Conservation (phyloP, 2,113 vertebrate species). For the Periophthalmus modestus region DNA sequence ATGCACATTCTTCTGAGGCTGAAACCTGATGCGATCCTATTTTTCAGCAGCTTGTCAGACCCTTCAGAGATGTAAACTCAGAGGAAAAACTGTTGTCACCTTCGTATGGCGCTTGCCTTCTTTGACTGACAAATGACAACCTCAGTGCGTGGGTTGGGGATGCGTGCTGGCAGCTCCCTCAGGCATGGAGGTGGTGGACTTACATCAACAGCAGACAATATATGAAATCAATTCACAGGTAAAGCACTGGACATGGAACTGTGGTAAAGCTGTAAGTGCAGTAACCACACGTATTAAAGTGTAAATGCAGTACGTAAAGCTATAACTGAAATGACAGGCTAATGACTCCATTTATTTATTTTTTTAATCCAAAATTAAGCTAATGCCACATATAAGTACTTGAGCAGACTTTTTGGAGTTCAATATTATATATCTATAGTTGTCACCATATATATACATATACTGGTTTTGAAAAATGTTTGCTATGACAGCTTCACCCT, state of each 20-base stretch:
- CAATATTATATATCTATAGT: conserved; percentile 48
- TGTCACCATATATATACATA: conserved; percentile 65
- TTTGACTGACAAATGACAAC: conserved; percentile 53
- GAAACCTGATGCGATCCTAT: conserved; percentile 69
- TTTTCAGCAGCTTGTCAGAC: conserved; percentile 78
- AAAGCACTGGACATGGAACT: conserved; percentile 42
- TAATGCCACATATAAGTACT: conserved; percentile 19
- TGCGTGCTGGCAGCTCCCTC: conserved; percentile 28
- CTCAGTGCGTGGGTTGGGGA: conserved; percentile 42
- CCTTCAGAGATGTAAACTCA: conserved; percentile 68
- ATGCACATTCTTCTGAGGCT: conserved; percentile 74
- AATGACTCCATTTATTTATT: conserved; percentile 43
- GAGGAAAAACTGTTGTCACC: conserved; percentile 74
- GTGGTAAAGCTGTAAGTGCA: conserved; percentile 49
- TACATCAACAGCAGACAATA: conserved; percentile 45
- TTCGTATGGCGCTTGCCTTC: conserved; percentile 60
- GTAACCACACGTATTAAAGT: conserved; percentile 54
- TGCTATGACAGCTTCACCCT: conserved; percentile 70
- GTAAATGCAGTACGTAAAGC: conserved; percentile 39
- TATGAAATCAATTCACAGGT: conserved; percentile 61
- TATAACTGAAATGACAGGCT: conserved; percentile 66
- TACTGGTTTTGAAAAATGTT: conserved; percentile 66
- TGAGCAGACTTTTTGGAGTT: conserved; percentile 56
- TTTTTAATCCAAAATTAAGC: too few species aligned
- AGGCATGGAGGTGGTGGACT: conserved; percentile 41